A percentile compares a stretch with the other conserved stretches of the same genome.
phyloP scores from a whole-genome alignment of 2,797 vertebrate genomes.

The Myripristis murdjan region DNA sequence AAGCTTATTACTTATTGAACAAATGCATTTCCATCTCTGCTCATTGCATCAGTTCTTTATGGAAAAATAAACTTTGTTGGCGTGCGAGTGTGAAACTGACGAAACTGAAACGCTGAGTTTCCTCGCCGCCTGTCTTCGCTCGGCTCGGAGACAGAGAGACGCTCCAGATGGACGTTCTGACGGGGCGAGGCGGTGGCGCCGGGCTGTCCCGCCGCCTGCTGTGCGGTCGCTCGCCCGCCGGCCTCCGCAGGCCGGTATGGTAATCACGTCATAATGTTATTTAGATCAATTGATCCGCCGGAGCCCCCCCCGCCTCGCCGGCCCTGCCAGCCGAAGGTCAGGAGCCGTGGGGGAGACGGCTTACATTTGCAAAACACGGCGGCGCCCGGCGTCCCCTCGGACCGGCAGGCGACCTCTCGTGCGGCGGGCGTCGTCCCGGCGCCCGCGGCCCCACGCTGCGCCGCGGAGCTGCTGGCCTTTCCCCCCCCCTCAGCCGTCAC shows the following conservation, averaged over 20 bases:
- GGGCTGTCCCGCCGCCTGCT: slow-evolving; percentile 32
- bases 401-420: slow-evolving; percentile 50
- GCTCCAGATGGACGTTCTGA: slow-evolving; percentile 62
- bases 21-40: too few relatives aligned
- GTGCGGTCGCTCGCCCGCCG: slow-evolving; percentile 34
- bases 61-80: too few relatives aligned
- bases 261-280: slow-evolving; percentile 85
- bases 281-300: slow-evolving; percentile 81
- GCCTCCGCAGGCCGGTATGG: slow-evolving; percentile 68
- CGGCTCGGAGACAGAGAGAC: neutral
- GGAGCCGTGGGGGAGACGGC: slow-evolving; percentile 68
- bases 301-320: slow-evolving; percentile 33
- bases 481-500: slow-evolving; percentile 59
- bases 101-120: neutral
- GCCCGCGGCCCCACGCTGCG: slow-evolving; percentile 44
- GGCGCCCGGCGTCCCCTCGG: slow-evolving; percentile 60
- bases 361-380: slow-evolving; percentile 80
- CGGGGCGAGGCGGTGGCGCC: slow-evolving; percentile 51
- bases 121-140: slow-evolving; percentile 14
- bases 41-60: too few relatives aligned
- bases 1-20: too few relatives aligned
- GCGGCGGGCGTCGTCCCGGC: slow-evolving; percentile 9
- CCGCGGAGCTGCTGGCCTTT: slow-evolving; percentile 68
- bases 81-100: too few relatives aligned
- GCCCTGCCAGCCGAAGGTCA: slow-evolving; percentile 78